phyloP scores from a whole-genome alignment of 2,113 vertebrate genomes.

The Xiphias gladius region DNA sequence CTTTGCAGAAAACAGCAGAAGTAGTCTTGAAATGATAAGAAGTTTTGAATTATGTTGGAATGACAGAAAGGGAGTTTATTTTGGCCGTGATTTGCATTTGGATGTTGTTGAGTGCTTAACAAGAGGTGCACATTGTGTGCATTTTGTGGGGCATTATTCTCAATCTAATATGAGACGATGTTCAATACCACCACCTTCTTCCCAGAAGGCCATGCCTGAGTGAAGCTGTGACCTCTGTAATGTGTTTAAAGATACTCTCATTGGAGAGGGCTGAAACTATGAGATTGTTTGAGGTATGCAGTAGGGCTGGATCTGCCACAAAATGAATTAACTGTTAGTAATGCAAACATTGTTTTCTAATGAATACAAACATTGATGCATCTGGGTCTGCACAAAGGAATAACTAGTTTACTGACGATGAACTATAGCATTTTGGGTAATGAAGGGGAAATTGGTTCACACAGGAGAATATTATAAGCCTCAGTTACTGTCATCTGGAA shows the following conservation, averaged over 20 bases:
- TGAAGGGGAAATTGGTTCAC: slow-evolving; percentile 48
- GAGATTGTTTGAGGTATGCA: slow-evolving; percentile 29
- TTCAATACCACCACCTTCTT: slow-evolving; percentile 43
- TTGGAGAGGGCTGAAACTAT: slow-evolving; percentile 15
- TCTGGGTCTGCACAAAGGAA: slow-evolving; percentile 25
- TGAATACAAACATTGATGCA: slow-evolving; percentile 29
- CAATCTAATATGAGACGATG: slow-evolving; percentile 64
- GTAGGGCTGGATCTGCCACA: slow-evolving; percentile 16
- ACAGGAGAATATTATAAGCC: slow-evolving; percentile 44
- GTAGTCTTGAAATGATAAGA: slow-evolving; percentile 69
- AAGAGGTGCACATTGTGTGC: slow-evolving; percentile 54
- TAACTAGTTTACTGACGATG: slow-evolving; percentile 43
- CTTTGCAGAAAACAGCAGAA: slow-evolving; percentile 59
- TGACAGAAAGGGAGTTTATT: slow-evolving; percentile 71
- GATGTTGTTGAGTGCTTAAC: slow-evolving; percentile 72
- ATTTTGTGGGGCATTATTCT: slow-evolving; percentile 61
- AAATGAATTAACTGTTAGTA: slow-evolving; percentile 34
- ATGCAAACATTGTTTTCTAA: slow-evolving; percentile 37
- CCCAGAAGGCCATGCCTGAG: slow-evolving; percentile 46
- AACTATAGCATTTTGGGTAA: slow-evolving; percentile 52
- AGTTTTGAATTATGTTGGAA: slow-evolving; percentile 67
- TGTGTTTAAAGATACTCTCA: slow-evolving; percentile 45
- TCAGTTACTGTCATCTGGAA: slow-evolving; percentile 53
- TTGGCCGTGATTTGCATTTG: slow-evolving; percentile 61
- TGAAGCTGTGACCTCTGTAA: slow-evolving; percentile 37